Conservation (phyloP, 1,140 invertebrate species). For the Octopus bimaculoides region DNA sequence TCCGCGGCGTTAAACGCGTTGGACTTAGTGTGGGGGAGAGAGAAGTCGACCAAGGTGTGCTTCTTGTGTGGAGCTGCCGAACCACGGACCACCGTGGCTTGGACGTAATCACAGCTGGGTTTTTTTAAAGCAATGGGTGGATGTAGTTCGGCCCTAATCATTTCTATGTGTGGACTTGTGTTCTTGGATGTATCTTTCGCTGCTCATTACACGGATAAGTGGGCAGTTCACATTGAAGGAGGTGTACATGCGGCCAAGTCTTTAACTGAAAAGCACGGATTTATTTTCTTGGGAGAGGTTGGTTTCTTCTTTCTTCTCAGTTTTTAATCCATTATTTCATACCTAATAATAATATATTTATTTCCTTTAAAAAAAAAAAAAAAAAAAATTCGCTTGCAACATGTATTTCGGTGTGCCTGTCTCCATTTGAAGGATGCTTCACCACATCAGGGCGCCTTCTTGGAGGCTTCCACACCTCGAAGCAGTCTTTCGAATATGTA, state of each 20-base stretch:
- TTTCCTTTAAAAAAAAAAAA: no score
- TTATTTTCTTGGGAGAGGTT: conserved; percentile 42
- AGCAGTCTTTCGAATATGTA: no score
- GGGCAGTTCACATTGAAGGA: conserved; percentile 42
- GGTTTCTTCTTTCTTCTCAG: conserved; percentile 8
- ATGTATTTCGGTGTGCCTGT: no score
- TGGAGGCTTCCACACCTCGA: no score
- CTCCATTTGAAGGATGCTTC: no score
- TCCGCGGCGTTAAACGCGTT: background rate
- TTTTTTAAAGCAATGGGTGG: conserved; percentile 34
- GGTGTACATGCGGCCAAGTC: conserved; percentile 34
- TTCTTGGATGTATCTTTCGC: conserved; percentile 29
- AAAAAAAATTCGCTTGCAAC: no score
- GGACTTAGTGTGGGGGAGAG: background rate
- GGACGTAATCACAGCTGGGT: conserved; percentile 20
- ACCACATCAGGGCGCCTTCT: no score
- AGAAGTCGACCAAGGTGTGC: conserved; percentile 10
- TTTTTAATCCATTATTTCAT: no score
- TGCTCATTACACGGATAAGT: conserved; percentile 39
- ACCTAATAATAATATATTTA: no score
- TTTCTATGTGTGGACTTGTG: conserved; percentile 36
- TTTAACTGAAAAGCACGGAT: conserved; percentile 40
- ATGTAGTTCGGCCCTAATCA: conserved; percentile 28
- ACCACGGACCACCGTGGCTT: conserved; percentile 8
- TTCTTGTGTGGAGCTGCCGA: background rate